phyloP scores from a whole-genome alignment of 2,888 invertebrate species.

The Watsonalla binaria region DNA sequence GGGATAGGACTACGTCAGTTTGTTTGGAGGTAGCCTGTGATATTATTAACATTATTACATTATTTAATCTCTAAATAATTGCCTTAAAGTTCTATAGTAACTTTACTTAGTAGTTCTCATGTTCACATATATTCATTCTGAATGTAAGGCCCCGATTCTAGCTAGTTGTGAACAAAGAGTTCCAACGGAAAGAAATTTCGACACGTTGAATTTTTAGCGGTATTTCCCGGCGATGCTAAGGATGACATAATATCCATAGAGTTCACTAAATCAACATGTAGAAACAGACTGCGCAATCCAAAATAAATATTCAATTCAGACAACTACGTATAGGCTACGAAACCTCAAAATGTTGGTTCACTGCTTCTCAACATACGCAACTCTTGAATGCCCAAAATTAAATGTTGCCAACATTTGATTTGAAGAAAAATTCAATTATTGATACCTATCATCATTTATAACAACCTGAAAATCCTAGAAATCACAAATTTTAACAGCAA shows the following conservation, averaged over 20 bases:
- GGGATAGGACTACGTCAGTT: too few species aligned
- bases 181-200: not conserved
- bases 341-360: not conserved
- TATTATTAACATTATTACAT: too few species aligned
- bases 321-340: constrained; percentile 14
- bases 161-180: too few species aligned
- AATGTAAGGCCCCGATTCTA: too few species aligned
- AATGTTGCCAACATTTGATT: not conserved
- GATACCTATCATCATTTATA: too few species aligned
- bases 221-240: constrained; percentile 10
- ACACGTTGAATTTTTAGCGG: constrained; percentile 2
- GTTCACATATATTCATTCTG: too few species aligned
- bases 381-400: not conserved
- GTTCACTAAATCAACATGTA: constrained; percentile 12
- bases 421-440: not conserved
- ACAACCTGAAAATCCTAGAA: too few species aligned
- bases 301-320: constrained; percentile 26
- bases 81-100: too few species aligned
- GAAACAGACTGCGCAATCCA: constrained; percentile 20
- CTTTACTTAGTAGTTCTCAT: too few species aligned
- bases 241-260: constrained; percentile 24
- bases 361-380: not conserved
- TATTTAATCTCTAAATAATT: too few species aligned
- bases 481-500: too few species aligned
- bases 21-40: too few species aligned